These are phyloP conservation scores for Saguinus imperator DNA, from an alignment of 2,113 vertebrate species.

Conservation along the genomic window DNA sequence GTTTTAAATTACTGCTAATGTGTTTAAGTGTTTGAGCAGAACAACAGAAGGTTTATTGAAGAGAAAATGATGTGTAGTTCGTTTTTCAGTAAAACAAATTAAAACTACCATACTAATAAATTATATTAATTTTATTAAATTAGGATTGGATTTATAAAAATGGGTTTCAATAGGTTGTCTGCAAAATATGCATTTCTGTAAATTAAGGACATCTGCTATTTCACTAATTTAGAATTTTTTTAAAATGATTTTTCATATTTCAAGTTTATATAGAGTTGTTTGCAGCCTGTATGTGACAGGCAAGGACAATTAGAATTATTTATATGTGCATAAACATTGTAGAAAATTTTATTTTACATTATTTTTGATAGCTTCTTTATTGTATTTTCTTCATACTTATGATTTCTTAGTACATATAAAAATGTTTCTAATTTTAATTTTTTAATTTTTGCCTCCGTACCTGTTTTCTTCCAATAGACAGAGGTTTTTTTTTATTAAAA, in stretches of 20 bases:
- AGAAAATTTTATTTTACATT: not conserved
- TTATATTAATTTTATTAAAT: not conserved
- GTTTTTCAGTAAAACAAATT: not conserved
- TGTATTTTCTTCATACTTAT: not conserved
- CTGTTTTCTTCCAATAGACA: not conserved
- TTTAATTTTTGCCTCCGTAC: not conserved
- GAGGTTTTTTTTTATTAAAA: not conserved
- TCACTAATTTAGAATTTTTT: slow-evolving; percentile 37
- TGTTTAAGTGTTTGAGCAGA: not conserved
- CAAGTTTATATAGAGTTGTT: not conserved
- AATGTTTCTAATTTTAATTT: not conserved
- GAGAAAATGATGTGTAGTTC: not conserved
- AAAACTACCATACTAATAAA: not conserved
- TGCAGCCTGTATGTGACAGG: not conserved
- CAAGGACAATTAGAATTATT: not conserved
- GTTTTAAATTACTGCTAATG: not conserved
- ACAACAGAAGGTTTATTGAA: not conserved
- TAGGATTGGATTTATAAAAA: not conserved
- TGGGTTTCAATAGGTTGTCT: not conserved
- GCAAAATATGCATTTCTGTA: not conserved
- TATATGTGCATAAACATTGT: not conserved
- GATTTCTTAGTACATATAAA: not conserved
- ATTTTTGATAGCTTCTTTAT: not conserved
- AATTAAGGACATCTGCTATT: not conserved
- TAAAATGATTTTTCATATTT: not conserved